Conservation (phyloP, 2,888 invertebrate genomes). For the Gisinianus flammeolus region DNA sequence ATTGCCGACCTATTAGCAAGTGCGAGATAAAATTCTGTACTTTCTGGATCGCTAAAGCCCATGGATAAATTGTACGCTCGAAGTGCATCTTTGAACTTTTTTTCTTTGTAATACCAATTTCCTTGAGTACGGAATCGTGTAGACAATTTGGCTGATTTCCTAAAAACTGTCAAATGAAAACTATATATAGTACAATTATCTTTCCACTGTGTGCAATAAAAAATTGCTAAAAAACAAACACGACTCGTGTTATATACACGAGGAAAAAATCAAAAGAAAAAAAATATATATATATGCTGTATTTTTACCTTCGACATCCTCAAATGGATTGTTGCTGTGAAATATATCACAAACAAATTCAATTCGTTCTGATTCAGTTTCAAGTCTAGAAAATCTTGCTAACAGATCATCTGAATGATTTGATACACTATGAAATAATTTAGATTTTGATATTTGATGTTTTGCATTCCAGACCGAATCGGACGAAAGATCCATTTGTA, state of each 20-base stretch:
- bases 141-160: constrained; percentile 33
- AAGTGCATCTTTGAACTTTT: constrained; percentile 41
- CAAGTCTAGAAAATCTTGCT: neutral
- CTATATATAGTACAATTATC: neutral
- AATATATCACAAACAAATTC: neutral
- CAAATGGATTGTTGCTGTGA: neutral
- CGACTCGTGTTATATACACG: neutral
- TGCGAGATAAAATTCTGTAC: constrained; percentile 33
- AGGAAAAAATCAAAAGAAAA: neutral
- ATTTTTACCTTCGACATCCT: neutral
- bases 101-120: constrained; percentile 47
- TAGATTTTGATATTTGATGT: constrained; percentile 6
- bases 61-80: constrained; percentile 49
- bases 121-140: constrained; percentile 39
- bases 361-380: neutral
- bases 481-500: neutral
- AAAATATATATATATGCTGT: neutral
- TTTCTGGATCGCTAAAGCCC: constrained; percentile 42
- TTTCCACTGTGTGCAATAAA: too few relatives aligned
- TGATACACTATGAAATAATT: neutral
- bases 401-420: neutral
- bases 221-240: neutral
- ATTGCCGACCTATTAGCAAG: constrained; percentile 48
- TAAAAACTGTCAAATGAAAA: constrained; percentile 1
- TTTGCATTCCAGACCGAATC: constrained; percentile 9